Conservation (phyloP, 2,888 invertebrate species). For the Ctenicera cuprea region DNA sequence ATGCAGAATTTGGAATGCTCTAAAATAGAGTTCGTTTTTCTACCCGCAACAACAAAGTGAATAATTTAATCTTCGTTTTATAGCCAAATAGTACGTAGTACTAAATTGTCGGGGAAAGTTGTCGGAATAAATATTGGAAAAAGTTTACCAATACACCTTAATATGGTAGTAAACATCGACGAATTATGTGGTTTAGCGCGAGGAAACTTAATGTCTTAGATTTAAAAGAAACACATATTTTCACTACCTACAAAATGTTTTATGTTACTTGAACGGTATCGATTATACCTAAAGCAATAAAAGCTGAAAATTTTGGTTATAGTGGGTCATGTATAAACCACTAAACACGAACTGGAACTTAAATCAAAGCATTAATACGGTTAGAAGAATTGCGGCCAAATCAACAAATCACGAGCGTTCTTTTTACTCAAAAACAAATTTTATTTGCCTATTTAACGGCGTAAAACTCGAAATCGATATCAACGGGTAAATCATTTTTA, state of each 20-base stretch:
- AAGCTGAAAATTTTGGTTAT: slow-evolving; percentile 48
- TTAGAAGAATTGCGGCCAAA: slow-evolving; percentile 26
- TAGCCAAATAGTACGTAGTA: slow-evolving; percentile 25
- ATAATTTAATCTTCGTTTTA: slow-evolving; percentile 31
- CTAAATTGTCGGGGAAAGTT: slow-evolving; percentile 27
- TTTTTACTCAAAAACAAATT: not conserved
- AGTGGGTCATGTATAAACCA: slow-evolving; percentile 45
- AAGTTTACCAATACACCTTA: slow-evolving; percentile 37
- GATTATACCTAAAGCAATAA: slow-evolving; percentile 49
- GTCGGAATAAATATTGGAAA: slow-evolving; percentile 40
- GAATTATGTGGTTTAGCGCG: slow-evolving; percentile 28
- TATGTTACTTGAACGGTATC: slow-evolving; percentile 47
- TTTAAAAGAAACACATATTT: slow-evolving; percentile 35
- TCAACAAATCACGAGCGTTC: slow-evolving; percentile 22
- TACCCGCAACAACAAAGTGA: slow-evolving; percentile 16
- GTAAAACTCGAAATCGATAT: too few species aligned
- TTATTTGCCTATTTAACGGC: too few species aligned
- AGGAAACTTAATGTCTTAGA: slow-evolving; percentile 35
- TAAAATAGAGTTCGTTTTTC: slow-evolving; percentile 30
- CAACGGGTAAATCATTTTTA: slow-evolving; percentile 15
- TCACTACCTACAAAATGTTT: slow-evolving; percentile 39
- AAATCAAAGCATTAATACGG: slow-evolving; percentile 19
- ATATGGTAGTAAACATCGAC: slow-evolving; percentile 29
- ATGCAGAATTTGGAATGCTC: slow-evolving; percentile 21
- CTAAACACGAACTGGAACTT: slow-evolving; percentile 42